A percentile compares a stretch with the other conserved stretches of the same genome.
Conservation (phyloP, 2,888 invertebrate genomes). For the Brachylomia viminalis region DNA sequence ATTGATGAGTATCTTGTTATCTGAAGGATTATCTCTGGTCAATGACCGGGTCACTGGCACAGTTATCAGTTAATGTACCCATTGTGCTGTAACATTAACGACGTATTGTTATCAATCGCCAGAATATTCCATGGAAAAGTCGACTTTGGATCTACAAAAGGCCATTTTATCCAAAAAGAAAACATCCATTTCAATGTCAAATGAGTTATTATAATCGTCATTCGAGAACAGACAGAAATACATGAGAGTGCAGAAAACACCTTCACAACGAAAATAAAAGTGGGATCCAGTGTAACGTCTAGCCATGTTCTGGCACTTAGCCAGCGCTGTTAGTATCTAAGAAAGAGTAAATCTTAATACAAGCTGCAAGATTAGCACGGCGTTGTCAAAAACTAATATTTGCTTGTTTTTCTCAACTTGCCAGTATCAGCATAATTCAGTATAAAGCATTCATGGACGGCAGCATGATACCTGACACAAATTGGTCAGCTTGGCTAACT, state of each 20-base stretch:
- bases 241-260: conserved; percentile 58
- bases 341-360: conserved; percentile 48
- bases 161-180: conserved; percentile 10
- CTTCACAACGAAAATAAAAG: conserved; percentile 68
- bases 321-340: conserved; percentile 58
- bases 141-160: conserved; percentile 14
- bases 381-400: conserved; percentile 10
- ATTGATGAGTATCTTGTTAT: conserved; percentile 43
- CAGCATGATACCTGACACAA: background rate
- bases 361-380: conserved; percentile 50
- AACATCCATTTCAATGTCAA: conserved; percentile 51
- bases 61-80: conserved; percentile 41
- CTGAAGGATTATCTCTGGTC: conserved; percentile 55
- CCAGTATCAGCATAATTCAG: background rate
- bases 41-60: conserved; percentile 43
- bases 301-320: conserved; percentile 54
- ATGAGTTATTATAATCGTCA: conserved; percentile 16
- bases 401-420: background rate
- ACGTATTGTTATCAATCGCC: conserved; percentile 37
- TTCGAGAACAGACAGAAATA: conserved; percentile 53
- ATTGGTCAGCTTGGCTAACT: background rate
- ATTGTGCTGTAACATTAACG: conserved; percentile 37
- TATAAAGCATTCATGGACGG: background rate
- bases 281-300: conserved; percentile 56
- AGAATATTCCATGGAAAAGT: conserved; percentile 21